Evolutionary conservation across 92 coral and sea anemone genomes (phyloP), one percentile per base, ranked within the genome.

Genomic region (Parazoanthus atlanticus): DNA sequence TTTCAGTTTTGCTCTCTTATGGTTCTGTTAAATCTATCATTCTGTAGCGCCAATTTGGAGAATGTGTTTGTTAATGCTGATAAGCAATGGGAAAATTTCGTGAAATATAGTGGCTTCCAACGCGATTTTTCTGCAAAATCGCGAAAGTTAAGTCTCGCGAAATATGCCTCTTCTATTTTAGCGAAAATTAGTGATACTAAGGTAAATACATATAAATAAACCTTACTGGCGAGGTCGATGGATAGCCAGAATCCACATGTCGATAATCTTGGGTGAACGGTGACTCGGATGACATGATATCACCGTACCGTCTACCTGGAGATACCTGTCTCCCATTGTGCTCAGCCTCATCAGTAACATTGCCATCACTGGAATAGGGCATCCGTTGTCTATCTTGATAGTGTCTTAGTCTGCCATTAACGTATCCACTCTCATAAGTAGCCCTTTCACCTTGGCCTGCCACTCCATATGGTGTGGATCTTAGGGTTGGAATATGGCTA

Each of bases 221-320:
- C 76, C 96, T 88, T 80, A 97, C 99, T 54, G 99, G 97, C 23
- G 97, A 93, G 40, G 94, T 91, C 3, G 98, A 92, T 33, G 96
- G 98, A 73, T 94, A 96, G 8, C 96, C 96, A 38, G 93, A 94
- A 64, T 97, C 99, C 19, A 93, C 84, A 80, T 94, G 95, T 23
- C 88, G 88, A 86, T 94, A 92, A 8, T 94, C 95, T 74, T 92
- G 90, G 56, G 67, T 43, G 78, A 93, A 93, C 16, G 85, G 74
- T 0, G 90, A 91, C 54, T 95, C 98, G 81, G 94, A 88, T 79
- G 93, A 83, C 71, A 89, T 76, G 87, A 79, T 80, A 34, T 91
- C 86, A 49, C 87, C 94, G 38, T 90, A 86, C 25, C 61, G 96
- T 36, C 84, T 86, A 17, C 91, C 90, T 38, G 95, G 91, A 10